phyloP scores from a whole-genome alignment of 2,797 vertebrate genomes.

The Ambastaia sidthimunki region DNA sequence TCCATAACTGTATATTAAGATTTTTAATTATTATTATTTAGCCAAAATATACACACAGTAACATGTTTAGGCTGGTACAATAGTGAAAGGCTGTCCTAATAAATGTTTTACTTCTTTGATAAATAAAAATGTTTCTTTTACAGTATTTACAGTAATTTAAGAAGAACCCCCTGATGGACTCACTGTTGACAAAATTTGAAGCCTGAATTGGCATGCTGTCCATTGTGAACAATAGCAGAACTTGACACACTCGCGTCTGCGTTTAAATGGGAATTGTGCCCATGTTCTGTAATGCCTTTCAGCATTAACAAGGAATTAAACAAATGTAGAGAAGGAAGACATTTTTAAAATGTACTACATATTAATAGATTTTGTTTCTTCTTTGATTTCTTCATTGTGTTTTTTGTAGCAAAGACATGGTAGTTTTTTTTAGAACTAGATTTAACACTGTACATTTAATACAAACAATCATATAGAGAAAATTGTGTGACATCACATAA shows the following conservation, averaged over 20 bases:
- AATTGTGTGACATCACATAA: no score
- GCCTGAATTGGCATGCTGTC: conserved; percentile 20
- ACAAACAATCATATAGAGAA: no score
- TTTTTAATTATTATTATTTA: no score
- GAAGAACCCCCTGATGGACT: conserved; percentile 14
- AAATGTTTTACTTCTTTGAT: background rate
- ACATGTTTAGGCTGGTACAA: no score
- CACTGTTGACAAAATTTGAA: background rate
- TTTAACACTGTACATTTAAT: no score
- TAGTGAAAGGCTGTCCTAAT: background rate
- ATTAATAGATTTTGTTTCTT: background rate
- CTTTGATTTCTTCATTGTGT: no score
- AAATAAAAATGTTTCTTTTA: conserved; percentile 5
- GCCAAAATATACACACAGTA: no score
- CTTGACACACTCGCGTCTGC: conserved; percentile 35
- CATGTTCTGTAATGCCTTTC: background rate
- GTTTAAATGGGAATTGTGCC: conserved; percentile 25
- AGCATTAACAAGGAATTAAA: conserved; percentile 1
- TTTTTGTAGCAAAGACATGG: no score
- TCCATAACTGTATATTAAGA: no score
- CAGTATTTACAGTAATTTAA: conserved; percentile 26
- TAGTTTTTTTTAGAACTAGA: no score
- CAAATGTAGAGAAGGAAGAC: background rate
- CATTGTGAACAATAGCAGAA: conserved; percentile 29
- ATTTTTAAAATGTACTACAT: background rate